These are phyloP conservation scores for Stomatorhinus ivindoensis DNA, from an alignment of 2,113 vertebrate species.

Conservation along the genomic window DNA sequence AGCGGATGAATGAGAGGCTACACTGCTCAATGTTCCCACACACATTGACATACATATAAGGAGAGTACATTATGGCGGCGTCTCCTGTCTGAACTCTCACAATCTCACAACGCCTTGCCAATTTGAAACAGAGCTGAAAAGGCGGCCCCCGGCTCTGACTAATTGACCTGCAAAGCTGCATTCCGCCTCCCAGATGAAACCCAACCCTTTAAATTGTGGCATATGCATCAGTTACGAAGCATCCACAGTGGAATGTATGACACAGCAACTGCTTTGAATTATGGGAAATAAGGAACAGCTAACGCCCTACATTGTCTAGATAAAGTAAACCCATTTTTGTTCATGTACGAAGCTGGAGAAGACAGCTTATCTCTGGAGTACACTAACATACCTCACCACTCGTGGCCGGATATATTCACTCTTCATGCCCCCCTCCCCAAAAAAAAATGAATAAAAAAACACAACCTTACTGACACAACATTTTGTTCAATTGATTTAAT, in stretches of 20 bases:
- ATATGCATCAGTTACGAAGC: neutral
- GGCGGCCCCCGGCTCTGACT: neutral
- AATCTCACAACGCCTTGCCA: neutral
- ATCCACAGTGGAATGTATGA: neutral
- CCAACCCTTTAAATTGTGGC: neutral
- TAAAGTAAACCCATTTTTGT: neutral
- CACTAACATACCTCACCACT: neutral
- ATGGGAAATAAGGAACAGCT: neutral
- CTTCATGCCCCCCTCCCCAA: no score
- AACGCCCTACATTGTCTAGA: neutral
- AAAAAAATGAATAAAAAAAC: neutral
- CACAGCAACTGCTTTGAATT: neutral
- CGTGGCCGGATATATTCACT: neutral
- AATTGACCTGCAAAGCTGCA: neutral
- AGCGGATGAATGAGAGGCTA: neutral
- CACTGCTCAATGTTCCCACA: neutral
- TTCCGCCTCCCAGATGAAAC: neutral
- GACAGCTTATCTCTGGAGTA: neutral
- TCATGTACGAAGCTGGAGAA: neutral
- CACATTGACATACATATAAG: slow-evolving; percentile 12
- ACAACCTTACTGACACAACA: neutral
- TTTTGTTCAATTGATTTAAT: neutral
- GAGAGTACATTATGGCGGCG: neutral
- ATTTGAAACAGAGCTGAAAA: neutral
- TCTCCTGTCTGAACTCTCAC: neutral